Base-by-base conservation (phyloP, 2,888 invertebrate genomes). In the Trilocha varians region DNA sequence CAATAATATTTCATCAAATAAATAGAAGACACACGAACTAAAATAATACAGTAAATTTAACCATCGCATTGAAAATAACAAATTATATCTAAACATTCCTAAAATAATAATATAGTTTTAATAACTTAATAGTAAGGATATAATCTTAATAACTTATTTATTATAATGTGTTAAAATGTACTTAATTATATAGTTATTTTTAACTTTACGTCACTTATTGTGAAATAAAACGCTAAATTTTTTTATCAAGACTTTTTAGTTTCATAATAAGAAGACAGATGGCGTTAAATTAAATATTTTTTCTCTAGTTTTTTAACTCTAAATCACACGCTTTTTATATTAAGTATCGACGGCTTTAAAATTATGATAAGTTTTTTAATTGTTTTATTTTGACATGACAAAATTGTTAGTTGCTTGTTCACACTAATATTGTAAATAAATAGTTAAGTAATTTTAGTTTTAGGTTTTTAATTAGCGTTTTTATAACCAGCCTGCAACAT, bases 271-370 rank as follows among this genome's bases (percentile, higher is more conserved):
- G 11, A 34, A 9, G 11, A 34, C 13, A 34, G 13, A 34, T 34
- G 13, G 13, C 13, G 13, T 8, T 34, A 34, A 13, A 14, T 9
- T n/a, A 5, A 34, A 34, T 34, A 38, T 44, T 45, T 44, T 34
- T 36, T 36, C 36, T 41, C 35, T 15, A 39, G 44, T 15, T 16
- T n/a, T 42, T 43, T 35, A 41, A 40, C 34, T 35, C 33, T 38
- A 25, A 25, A 3, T 25, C 25, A 25, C 25, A 25, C 42, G 45
- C 47, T 56, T 62, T 66, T 68, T 66, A 65, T 55, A 60, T 44
- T 69, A 59, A 61, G 59, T 59, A 60, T 56, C 52, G 54, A 65
- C 62, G 68, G 74, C 75, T 75, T 72, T 74, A 75, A 74, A 67
- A 50, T 49, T 55, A 55, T 56, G 9, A 32, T 36, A 37, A 17